Base-by-base conservation (phyloP, 2,888 invertebrate genomes). In the Ectemnius lituratus region DNA sequence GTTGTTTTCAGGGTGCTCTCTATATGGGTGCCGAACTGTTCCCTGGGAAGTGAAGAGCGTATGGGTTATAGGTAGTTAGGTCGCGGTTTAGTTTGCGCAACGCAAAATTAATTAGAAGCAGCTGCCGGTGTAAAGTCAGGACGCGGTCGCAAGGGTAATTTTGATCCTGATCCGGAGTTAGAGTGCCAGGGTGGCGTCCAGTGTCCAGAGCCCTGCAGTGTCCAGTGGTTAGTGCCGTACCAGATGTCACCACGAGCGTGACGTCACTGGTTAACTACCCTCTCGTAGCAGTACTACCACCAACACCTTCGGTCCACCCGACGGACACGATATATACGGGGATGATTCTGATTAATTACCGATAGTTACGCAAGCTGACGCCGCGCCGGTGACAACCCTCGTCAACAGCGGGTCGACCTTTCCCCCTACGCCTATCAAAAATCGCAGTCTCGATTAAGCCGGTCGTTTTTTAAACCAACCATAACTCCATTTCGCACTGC, bases 261-360 rank as follows among this genome's bases (percentile, higher is more conserved):
- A 90, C 90, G 91, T 90, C 90, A 90, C 89, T 89, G 89, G 89
- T 89, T 90, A 90, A 90, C 90, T 89, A 89, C 87, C 86, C 85
- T 85, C 85, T 83, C 80, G 81, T 70, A 58, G 74, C 79, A 13
- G n/a, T 73, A 73, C 70, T 72, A 78, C 63, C 73, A 64, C 60
- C 67, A 67, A 60, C 75, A 66, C 69, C 79, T 65, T 75, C 75
- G 65, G 74, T 73, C 56, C 76, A 74, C 78, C 78, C 75, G 79
- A 80, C 83, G 80, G 84, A 85, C 86, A 85, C 87, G 85, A 86
- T 89, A 87, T 37, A 37, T 84, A 85, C 86, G 86, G 88, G 88
- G 89, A 90, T 89, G 89, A 90, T 90, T 89, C 90, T 91, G 90
- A 90, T 90, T 90, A 91, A 90, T 90, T 90, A 88, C 89, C 90